Evolutionary conservation across 2,888 invertebrate species (phyloP).

Genomic region (Panopea generosa): DNA sequence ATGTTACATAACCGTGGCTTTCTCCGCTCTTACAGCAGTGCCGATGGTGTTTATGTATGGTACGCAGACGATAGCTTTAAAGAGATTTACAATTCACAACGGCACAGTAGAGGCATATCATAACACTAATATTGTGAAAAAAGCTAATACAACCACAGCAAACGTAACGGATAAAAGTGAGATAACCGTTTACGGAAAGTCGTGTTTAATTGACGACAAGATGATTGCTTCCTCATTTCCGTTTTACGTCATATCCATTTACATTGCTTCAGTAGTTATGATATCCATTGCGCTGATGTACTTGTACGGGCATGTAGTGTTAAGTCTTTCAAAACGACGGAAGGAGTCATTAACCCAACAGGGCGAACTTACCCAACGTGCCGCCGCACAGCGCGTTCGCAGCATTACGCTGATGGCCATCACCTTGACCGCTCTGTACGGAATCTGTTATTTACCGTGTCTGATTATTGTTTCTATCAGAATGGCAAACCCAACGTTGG

Average conservation of each 20-base stretch:
- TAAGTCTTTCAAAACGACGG: constrained; percentile 8
- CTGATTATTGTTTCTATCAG: constrained; percentile 14
- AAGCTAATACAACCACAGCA: too few relatives aligned
- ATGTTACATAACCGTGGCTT: too few relatives aligned
- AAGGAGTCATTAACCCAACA: constrained; percentile 33
- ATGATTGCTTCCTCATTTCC: constrained; percentile 11
- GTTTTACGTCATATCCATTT: constrained; percentile 9
- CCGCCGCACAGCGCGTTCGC: constrained; percentile 17
- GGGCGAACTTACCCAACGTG: background rate
- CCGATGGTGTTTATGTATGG: too few relatives aligned
- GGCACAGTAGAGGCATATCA: too few relatives aligned
- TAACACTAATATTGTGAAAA: too few relatives aligned
- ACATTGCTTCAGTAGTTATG: constrained; percentile 14
- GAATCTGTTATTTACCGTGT: constrained; percentile 34
- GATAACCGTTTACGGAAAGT: constrained; percentile 13
- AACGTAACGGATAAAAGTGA: too few relatives aligned
- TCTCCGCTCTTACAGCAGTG: too few relatives aligned
- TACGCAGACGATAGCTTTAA: too few relatives aligned
- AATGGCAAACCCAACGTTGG: constrained; percentile 15
- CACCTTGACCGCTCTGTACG: constrained; percentile 19
- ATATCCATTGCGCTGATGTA: constrained; percentile 16
- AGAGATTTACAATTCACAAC: too few relatives aligned
- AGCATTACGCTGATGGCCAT: constrained; percentile 33
- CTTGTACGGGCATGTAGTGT: constrained; percentile 21
- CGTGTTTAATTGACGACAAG: constrained; percentile 29